Conservation (phyloP, 2,888 invertebrate species). For the Caenorhabditis afra region DNA sequence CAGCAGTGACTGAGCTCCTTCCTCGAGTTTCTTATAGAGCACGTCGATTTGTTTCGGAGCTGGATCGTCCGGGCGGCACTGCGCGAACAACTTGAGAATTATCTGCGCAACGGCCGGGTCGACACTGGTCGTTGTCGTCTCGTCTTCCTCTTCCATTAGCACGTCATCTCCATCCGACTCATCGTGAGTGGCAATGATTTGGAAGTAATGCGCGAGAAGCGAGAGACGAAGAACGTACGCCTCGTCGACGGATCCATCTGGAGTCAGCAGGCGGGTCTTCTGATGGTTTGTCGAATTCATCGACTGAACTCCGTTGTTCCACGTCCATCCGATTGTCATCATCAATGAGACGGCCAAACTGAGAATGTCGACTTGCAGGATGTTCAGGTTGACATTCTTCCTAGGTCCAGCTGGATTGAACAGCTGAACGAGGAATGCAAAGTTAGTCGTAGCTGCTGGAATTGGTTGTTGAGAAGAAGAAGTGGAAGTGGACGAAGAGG, state of each 20-base stretch:
- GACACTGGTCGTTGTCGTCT: slow-evolving; percentile 74
- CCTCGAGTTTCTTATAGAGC: slow-evolving; percentile 52
- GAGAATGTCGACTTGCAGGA: slow-evolving; percentile 79
- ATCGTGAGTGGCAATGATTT: slow-evolving; percentile 81
- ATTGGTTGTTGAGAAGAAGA: no score
- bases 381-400: slow-evolving; percentile 66
- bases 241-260: slow-evolving; percentile 84
- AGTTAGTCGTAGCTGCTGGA: slow-evolving; percentile 22
- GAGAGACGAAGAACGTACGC: slow-evolving; percentile 88
- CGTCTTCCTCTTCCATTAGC: slow-evolving; percentile 45
- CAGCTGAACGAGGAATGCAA: slow-evolving; percentile 56
- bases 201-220: slow-evolving; percentile 88
- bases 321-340: slow-evolving; percentile 77
- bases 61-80: slow-evolving; percentile 37
- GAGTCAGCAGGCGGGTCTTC: slow-evolving; percentile 62
- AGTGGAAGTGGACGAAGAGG: slow-evolving; percentile 13
- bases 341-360: slow-evolving; percentile 73
- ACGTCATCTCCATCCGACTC: slow-evolving; percentile 58
- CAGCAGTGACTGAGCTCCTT: slow-evolving; percentile 86
- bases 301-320: slow-evolving; percentile 68
- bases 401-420: slow-evolving; percentile 52
- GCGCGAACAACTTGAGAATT: slow-evolving; percentile 27
- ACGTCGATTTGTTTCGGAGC: slow-evolving; percentile 18
- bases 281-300: slow-evolving; percentile 47
- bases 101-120: slow-evolving; percentile 63